Percentiles rank a stretch among this genome's conserved stretches.
Conservation (phyloP, 37 sponge, comb jelly and placozoan species). For the Halichondria panicea region DNA sequence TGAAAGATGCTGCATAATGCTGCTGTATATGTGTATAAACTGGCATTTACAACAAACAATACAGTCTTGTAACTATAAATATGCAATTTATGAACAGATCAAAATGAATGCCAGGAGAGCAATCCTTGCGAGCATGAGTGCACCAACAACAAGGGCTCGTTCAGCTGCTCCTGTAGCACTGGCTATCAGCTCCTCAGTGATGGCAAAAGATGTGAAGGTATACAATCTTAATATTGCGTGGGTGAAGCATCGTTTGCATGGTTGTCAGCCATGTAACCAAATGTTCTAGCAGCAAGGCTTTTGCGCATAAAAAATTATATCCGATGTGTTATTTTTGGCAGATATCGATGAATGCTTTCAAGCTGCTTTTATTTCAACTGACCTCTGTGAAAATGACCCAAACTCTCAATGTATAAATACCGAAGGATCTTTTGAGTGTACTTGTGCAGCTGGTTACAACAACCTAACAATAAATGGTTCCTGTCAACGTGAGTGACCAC, state of each 20-base stretch:
- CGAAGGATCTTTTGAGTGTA: slow-evolving; percentile 6
- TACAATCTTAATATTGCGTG: not conserved
- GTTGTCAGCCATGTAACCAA: not conserved
- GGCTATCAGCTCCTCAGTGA: slow-evolving; percentile 11
- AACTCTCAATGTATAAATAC: slow-evolving; percentile 7
- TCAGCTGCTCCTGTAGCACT: not conserved
- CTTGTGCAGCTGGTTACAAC: not conserved
- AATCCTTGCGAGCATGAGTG: slow-evolving; percentile 21
- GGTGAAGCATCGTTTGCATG: too few species aligned
- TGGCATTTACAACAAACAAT: not conserved
- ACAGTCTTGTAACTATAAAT: not conserved
- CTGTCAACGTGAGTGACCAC: not conserved
- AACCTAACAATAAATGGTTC: not conserved
- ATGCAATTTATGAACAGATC: not conserved
- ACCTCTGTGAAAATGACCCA: not conserved
- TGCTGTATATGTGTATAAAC: not conserved
- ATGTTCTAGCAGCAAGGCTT: not conserved
- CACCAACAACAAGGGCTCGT: slow-evolving; percentile 22
- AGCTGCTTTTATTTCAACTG: not conserved
- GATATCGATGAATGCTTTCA: slow-evolving; percentile 17
- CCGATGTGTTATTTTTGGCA: not conserved
- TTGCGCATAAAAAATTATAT: not conserved
- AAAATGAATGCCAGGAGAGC: slow-evolving; percentile 3
- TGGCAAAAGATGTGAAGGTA: not conserved
- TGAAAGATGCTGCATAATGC: not conserved